A percentile compares a stretch with the other conserved stretches of the same genome.
These are phyloP conservation scores for Zoroaster sp. DNA, from an alignment of 53 echinoderm and acorn worm species.

Conservation along the genomic window DNA sequence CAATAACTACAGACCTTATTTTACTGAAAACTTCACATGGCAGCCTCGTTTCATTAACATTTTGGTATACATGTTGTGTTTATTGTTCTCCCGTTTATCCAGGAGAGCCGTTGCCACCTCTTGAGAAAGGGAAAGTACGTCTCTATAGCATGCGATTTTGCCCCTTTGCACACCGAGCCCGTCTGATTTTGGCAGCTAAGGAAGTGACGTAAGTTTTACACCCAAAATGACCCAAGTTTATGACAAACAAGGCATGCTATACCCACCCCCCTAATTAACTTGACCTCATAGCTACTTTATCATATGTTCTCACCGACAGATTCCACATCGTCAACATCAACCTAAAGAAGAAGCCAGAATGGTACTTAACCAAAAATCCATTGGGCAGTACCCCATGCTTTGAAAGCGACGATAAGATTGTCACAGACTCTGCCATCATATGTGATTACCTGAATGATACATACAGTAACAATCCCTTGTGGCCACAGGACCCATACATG, in stretches of 20 bases:
- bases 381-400: conserved; percentile 69
- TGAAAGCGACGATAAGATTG: conserved; percentile 70
- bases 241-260: neutral
- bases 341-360: conserved; percentile 68
- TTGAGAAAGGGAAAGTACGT: conserved; percentile 58
- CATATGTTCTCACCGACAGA: neutral
- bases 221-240: neutral
- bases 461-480: conserved; percentile 50
- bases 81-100: neutral
- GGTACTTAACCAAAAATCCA: conserved; percentile 78
- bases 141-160: conserved; percentile 78
- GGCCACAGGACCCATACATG: conserved; percentile 70
- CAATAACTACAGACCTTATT: too few relatives aligned
- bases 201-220: conserved; percentile 61
- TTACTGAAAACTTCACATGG: too few relatives aligned
- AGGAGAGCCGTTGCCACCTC: conserved; percentile 73
- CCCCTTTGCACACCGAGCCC: conserved; percentile 73
- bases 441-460: conserved; percentile 72
- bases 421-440: conserved; percentile 72
- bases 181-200: conserved; percentile 69
- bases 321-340: conserved; percentile 75
- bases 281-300: too few relatives aligned
- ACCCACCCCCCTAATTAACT: neutral
- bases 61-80: too few relatives aligned
- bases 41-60: too few relatives aligned